phyloP scores from a whole-genome alignment of 2,888 invertebrate species.

The Drosophila ustulata region DNA sequence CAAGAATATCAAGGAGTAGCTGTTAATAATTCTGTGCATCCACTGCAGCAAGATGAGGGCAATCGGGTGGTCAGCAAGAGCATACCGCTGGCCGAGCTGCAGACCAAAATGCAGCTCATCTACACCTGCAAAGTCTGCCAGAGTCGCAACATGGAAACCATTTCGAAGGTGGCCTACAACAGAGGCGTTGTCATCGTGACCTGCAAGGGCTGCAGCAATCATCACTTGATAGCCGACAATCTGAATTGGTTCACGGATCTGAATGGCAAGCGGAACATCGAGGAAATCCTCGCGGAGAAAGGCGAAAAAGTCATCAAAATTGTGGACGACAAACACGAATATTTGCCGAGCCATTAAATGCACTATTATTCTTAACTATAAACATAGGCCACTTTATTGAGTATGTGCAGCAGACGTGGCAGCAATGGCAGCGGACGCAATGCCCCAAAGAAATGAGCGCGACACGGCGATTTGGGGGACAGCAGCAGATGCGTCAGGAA shows the following conservation, averaged over 20 bases:
- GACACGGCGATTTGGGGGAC: conserved; percentile 54
- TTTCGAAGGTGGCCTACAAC: conserved; percentile 93
- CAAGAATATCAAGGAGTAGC: neutral
- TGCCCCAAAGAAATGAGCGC: conserved; percentile 42
- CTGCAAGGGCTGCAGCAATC: conserved; percentile 94
- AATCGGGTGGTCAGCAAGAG: conserved; percentile 40
- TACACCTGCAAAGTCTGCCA: conserved; percentile 97
- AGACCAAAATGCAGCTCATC: conserved; percentile 89
- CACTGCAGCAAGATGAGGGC: conserved; percentile 35
- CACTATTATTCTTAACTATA: conserved; percentile 50
- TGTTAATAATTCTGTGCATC: neutral
- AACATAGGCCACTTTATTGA: conserved; percentile 72
- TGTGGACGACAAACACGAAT: conserved; percentile 55
- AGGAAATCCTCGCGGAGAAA: conserved; percentile 94
- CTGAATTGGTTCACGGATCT: conserved; percentile 96
- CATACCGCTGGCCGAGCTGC: conserved; percentile 70
- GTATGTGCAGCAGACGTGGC: conserved; percentile 39
- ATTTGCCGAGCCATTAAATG: conserved; percentile 44
- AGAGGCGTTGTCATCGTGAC: conserved; percentile 96
- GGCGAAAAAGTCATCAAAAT: conserved; percentile 92
- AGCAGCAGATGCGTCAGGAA: conserved; percentile 63
- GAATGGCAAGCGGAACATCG: conserved; percentile 92
- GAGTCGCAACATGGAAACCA: conserved; percentile 90
- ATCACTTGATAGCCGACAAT: conserved; percentile 98
- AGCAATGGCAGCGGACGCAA: conserved; percentile 35